Evolutionary conservation across 1,140 invertebrate genomes (phyloP).

Genomic region (Drosophila lowei): DNA sequence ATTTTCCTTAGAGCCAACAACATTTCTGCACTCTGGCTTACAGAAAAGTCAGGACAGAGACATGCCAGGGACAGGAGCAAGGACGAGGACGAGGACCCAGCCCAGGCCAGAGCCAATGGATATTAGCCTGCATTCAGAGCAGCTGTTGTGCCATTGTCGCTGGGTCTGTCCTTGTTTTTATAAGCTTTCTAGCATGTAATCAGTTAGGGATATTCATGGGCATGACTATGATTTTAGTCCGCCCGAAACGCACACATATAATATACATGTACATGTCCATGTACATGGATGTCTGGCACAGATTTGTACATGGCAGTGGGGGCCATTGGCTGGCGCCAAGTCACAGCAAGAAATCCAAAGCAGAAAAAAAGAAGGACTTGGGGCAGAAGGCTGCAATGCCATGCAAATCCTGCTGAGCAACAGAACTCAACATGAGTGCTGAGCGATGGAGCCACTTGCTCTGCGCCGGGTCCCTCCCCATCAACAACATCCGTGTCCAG

Average conservation of each 20-base stretch:
- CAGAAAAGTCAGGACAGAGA: too few species aligned
- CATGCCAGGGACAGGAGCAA: neutral
- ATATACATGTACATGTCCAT: conserved; percentile 2
- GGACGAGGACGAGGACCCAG: conserved; percentile 10
- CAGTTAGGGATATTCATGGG: conserved; percentile 78
- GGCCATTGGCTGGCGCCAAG: conserved; percentile 52
- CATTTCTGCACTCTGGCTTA: conserved; percentile 4
- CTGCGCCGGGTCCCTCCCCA: conserved; percentile 22
- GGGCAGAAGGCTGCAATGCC: conserved; percentile 61
- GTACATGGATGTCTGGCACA: conserved; percentile 16
- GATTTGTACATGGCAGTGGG: conserved; percentile 23
- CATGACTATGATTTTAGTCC: conserved; percentile 78
- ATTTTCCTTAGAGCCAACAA: conserved; percentile 17
- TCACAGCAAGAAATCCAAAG: conserved; percentile 59
- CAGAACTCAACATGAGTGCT: conserved; percentile 69
- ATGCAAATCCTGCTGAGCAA: conserved; percentile 70
- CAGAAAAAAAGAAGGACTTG: conserved; percentile 29
- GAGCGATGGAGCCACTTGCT: conserved; percentile 59
- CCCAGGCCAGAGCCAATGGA: conserved; percentile 20
- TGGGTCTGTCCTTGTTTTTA: conserved; percentile 67
- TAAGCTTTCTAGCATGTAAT: conserved; percentile 77
- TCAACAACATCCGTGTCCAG: conserved; percentile 50
- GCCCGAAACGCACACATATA: conserved; percentile 12
- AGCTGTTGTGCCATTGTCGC: conserved; percentile 69
- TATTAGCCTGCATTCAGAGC: conserved; percentile 60